Evolutionary conservation across 2,113 vertebrate species (phyloP).

Genomic region (Toxotes chatareus): DNA sequence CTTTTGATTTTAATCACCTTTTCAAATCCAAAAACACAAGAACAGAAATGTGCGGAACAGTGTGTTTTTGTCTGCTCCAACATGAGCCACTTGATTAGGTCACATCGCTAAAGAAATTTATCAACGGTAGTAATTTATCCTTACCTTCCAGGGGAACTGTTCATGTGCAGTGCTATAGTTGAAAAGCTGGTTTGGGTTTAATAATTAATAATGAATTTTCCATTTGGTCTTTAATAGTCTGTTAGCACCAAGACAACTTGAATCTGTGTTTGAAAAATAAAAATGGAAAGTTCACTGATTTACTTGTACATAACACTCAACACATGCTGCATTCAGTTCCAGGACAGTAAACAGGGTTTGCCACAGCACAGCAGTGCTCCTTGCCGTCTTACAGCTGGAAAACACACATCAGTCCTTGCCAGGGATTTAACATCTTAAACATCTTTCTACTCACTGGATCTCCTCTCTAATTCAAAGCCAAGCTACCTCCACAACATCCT

Average conservation of each 20-base stretch:
- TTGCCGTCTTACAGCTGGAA: constrained; percentile 32
- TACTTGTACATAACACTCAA: not conserved
- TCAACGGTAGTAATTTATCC: too few relatives aligned
- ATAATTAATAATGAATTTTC: not conserved
- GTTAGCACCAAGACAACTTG: not conserved
- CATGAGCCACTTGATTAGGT: too few relatives aligned
- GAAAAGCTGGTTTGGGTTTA: not conserved
- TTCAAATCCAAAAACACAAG: too few relatives aligned
- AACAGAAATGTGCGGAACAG: too few relatives aligned
- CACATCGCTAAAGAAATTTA: too few relatives aligned
- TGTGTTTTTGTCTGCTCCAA: too few relatives aligned
- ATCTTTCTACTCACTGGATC: constrained; percentile 46
- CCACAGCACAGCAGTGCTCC: constrained; percentile 36
- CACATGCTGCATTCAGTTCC: constrained; percentile 29
- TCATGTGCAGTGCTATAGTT: not conserved
- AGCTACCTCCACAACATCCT: constrained; percentile 41
- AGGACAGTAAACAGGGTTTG: constrained; percentile 20
- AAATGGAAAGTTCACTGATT: not conserved
- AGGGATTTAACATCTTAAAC: constrained; percentile 52
- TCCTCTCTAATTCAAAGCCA: constrained; percentile 59
- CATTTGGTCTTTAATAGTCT: not conserved
- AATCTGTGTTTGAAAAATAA: not conserved
- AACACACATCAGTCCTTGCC: constrained; percentile 38
- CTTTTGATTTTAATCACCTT: too few relatives aligned
- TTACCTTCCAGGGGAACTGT: not conserved